Evolutionary conservation across 2,797 vertebrate species (phyloP).

Genomic region (Arctocebus calabarensis): DNA sequence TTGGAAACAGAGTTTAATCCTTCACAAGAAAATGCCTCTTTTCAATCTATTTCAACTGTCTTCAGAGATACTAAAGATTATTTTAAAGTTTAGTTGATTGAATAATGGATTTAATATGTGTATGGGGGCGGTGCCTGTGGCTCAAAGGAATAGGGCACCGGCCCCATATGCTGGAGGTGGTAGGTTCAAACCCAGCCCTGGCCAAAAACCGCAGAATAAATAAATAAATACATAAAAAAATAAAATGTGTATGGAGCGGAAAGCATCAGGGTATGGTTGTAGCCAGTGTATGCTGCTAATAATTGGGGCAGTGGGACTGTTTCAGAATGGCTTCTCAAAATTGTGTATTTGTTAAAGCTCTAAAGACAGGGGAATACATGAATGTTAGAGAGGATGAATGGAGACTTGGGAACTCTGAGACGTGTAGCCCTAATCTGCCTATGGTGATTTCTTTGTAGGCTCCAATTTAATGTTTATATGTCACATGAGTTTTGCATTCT

Average conservation of each 20-base stretch:
- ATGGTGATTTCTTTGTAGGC: background rate
- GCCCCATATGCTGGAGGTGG: too few relatives aligned
- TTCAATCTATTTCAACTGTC: background rate
- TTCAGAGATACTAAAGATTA: background rate
- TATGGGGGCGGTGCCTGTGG: background rate
- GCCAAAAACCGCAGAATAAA: too few relatives aligned
- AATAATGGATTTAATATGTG: slow-evolving; percentile 14
- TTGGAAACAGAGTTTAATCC: slow-evolving; percentile 45
- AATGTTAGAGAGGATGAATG: background rate
- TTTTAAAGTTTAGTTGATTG: slow-evolving; percentile 13
- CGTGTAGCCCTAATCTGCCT: background rate
- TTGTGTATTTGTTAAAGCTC: background rate
- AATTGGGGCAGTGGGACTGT: background rate
- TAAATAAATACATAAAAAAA: too few relatives aligned
- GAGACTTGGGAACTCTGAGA: background rate
- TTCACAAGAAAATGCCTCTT: slow-evolving; percentile 16
- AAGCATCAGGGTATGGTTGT: background rate
- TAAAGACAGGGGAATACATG: background rate
- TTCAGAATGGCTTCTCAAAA: background rate
- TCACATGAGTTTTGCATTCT: background rate
- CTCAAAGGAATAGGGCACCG: too few relatives aligned
- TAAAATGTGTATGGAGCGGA: background rate
- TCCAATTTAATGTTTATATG: background rate
- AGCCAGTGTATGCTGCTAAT: background rate
- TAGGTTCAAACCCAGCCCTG: too few relatives aligned